Evolutionary conservation across 1,140 invertebrate species (phyloP), one percentile per base, ranked within the genome.

Genomic region (Drosophila pectinifera): DNA sequence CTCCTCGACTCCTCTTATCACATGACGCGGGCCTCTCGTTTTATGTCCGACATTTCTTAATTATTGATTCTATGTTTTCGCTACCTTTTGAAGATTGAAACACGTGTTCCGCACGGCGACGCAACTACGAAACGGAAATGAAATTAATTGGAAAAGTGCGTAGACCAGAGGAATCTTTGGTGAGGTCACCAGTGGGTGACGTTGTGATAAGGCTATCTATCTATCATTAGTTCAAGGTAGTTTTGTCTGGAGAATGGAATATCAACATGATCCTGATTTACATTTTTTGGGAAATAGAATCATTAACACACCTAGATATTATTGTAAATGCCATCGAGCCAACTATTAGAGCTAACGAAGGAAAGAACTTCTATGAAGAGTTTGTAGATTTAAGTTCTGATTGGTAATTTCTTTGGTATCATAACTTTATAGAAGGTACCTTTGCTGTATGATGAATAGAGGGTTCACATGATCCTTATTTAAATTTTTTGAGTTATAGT

Each of bases 51-150:
- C 84, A 89, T 89, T 89, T 89, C 84, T 89, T 89, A 89, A 89
- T 89, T 89, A 89, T 89, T 90, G 85, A 89, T 89, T 84, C 80
- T 69, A 89, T 89, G 84, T 89, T 89, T 89, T 89, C 84, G 84
- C 84, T 89, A 89, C 84, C 84, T 89, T 89, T 89, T 89, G 84
- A 89, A 89, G 84, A 89, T 89, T 89, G 85, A 64, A 89, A 89
- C 85, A 90, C 65, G 55, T 89, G 84, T 88, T 89, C 58, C 46
- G n/a, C n/a, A n/a, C n/a, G 26, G 20, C 36, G 59, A 51, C 61
- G 39, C 45, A 42, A 62, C 72, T 65, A 55, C 67, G 61, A 80
- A 88, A 80, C 84, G 84, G 84, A 88, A 88, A 88, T 89, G 84
- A 88, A 88, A 88, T 88, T 88, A 88, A 88, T 88, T 88, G 84